phyloP scores from a whole-genome alignment of 2,888 invertebrate species.

The Pseudococcus jackbeardsleyi region DNA sequence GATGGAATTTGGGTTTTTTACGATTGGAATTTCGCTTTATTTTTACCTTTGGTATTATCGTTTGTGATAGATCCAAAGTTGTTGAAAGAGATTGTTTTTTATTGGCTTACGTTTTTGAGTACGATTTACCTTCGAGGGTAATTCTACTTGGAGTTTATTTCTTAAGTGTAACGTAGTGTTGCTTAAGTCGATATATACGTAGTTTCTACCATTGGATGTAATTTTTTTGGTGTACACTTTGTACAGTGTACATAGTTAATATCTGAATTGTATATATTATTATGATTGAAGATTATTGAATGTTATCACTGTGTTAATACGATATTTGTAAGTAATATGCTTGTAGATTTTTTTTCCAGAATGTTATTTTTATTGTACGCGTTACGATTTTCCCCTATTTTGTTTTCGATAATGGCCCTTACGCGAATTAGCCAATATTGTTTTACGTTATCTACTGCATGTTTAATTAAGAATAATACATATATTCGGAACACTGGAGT shows the following conservation, averaged over 20 bases:
- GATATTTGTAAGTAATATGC: neutral
- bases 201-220: neutral
- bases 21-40: too few relatives aligned
- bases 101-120: neutral
- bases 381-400: neutral
- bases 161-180: neutral
- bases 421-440: constrained; percentile 20
- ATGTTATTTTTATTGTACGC: constrained; percentile 24
- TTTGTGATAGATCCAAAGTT: too few relatives aligned
- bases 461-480: neutral
- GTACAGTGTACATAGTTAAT: neutral
- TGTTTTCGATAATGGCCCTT: neutral
- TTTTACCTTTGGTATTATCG: too few relatives aligned
- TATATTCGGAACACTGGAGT: constrained; percentile 15
- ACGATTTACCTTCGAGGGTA: neutral
- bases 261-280: neutral
- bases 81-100: neutral
- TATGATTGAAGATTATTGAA: neutral
- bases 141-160: neutral
- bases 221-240: neutral
- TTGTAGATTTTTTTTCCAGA: neutral
- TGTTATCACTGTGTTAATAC: constrained; percentile 14
- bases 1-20: too few relatives aligned
- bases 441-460: constrained; percentile 6
- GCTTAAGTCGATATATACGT: neutral